Evolutionary conservation across 2,797 vertebrate genomes (phyloP).

Genomic region (Enteromius mattozi): DNA sequence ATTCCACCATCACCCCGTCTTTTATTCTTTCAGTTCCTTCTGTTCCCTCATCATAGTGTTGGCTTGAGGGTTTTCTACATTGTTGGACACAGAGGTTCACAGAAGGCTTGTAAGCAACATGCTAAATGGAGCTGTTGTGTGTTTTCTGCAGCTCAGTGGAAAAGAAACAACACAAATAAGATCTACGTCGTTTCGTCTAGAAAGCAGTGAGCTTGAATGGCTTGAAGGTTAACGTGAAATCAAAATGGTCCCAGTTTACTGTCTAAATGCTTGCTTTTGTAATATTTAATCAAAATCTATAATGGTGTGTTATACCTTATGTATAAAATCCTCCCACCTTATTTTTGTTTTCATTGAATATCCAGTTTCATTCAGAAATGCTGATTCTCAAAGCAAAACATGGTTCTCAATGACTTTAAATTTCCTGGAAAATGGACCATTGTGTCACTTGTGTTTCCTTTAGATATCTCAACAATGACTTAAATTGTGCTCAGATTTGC

Average conservation of each 20-base stretch:
- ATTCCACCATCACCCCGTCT: neutral
- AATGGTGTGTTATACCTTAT: neutral
- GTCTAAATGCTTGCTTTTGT: neutral
- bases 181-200: neutral
- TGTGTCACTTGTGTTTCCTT: neutral
- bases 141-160: neutral
- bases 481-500: neutral
- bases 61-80: slow-evolving; percentile 14
- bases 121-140: neutral
- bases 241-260: neutral
- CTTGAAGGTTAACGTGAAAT: neutral
- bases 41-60: neutral
- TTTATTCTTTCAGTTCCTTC: neutral
- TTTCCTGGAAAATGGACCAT: neutral
- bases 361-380: neutral
- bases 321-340: neutral
- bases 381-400: neutral
- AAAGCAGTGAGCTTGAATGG: neutral
- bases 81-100: neutral
- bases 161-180: neutral
- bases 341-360: neutral
- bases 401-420: neutral
- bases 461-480: neutral
- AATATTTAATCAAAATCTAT: neutral
- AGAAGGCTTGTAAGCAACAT: slow-evolving; percentile 6